Base-by-base conservation (phyloP, 2,888 invertebrate genomes). In the Drosophila ustulata region DNA sequence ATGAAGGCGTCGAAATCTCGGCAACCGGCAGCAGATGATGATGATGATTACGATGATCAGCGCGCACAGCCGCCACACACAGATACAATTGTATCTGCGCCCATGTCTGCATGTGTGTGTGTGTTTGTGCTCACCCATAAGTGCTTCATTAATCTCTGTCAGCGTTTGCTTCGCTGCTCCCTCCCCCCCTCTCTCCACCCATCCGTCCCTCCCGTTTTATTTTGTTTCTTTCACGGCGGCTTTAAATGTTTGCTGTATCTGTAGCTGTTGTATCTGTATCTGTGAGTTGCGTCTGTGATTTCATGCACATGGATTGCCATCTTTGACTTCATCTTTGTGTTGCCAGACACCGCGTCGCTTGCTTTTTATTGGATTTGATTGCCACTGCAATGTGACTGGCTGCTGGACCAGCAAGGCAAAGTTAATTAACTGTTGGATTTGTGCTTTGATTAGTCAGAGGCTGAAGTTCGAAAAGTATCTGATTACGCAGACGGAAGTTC, bases 71-170 rank as follows among this genome's bases (percentile, higher is more conserved):
- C 72, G 34, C 75, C 75, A 78, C 51, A 62, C 52, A 69, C 69
- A 75, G 30, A 49, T 45, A 52, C 45, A 50, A 37, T 9, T 58
- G 56, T 56, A 61, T 41, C 51, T 63, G 43, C 51, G 32, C 23
- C 45, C 53, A 64, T 45, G 30, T 46, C 28, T 51, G 49, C 52
- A 43, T 28, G 32, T 34, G 8, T 58, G 25, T 65, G 56, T 65
- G 43, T 71, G 62, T 71, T 52, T 66, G 50, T 66, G 46, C 69
- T 85, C 88, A 75, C 80, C 88, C 85, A 85, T 85, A 86, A 89
- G 88, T 85, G 86, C 88, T 85, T 89, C 89, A 85, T 85, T 85
- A 89, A 85, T 89, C 85, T 85, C 88, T 89, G 89, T 89, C 88
- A 85, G 82, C 75, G 69, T 51, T 55, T 18, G 59, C 47, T 58